Evolutionary conservation across 2,113 vertebrate genomes (phyloP).

Genomic region (Otocyon megalotis): DNA sequence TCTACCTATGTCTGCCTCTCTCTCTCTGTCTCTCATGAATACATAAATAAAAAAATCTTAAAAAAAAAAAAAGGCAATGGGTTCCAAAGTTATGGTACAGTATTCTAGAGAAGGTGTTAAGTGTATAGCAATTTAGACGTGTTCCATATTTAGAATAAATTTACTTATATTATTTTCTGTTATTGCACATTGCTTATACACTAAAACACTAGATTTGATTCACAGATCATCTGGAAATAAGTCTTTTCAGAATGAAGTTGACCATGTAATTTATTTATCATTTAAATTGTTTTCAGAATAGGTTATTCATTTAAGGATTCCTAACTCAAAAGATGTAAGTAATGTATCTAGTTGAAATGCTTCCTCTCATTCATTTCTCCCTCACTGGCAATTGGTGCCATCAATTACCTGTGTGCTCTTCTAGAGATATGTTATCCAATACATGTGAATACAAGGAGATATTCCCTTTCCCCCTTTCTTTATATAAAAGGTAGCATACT

Average conservation of each 20-base stretch:
- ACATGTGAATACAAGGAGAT: not conserved
- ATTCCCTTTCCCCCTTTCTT: not conserved
- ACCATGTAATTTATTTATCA: constrained; percentile 21
- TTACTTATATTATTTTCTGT: constrained; percentile 44
- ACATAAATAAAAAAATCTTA: too few species aligned
- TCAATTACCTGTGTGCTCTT: not conserved
- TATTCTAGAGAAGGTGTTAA: not conserved
- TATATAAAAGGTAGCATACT: not conserved
- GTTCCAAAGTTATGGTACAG: constrained; percentile 28
- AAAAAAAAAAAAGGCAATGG: not conserved
- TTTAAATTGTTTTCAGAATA: constrained; percentile 33
- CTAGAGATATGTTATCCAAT: not conserved
- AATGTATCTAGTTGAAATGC: not conserved
- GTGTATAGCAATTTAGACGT: not conserved
- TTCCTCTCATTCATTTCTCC: not conserved
- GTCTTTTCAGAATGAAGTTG: constrained; percentile 43
- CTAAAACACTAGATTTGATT: not conserved
- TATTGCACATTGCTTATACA: not conserved
- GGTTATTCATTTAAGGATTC: constrained; percentile 24
- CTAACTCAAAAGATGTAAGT: not conserved
- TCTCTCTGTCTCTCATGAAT: too few species aligned
- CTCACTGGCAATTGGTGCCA: not conserved
- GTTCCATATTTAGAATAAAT: not conserved
- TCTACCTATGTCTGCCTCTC: too few species aligned
- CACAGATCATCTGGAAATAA: not conserved